Evolutionary conservation across 2,113 vertebrate genomes (phyloP), one percentile per base, ranked within the genome.

Genomic region (Melanerpes aurifrons): DNA sequence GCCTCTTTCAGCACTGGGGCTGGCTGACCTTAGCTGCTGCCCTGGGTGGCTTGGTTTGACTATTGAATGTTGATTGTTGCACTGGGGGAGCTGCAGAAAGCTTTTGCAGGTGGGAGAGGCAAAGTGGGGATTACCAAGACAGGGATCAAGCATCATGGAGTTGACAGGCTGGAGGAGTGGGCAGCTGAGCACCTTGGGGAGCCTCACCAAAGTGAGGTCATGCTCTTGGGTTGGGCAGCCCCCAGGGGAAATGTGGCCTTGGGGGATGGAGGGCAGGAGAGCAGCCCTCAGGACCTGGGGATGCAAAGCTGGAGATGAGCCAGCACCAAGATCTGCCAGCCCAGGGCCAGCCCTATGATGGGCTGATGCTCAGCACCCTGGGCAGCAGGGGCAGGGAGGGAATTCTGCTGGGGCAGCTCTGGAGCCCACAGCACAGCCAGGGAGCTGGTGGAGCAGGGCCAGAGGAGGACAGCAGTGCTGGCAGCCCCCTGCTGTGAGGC

Each of bases 191-290:
- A 56, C 19, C 10, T 79, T 15, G 1, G 7, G n/a, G 53, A 31
- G 18, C 24, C n/a, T 73, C 54, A n/a, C 0, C 28, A 7, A 59
- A 22, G n/a, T 53, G 22, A 53, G 24, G 53, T 53, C 50, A 17
- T 45, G 22, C 26, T 9, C 3, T 31, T n/a, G 35, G 15, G 12
- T 37, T 2, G 4, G 22, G n/a, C 74, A 62, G 1, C 7, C 35
- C 37, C 15, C 2, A 3, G 8, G 35, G 4, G 22, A 3, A 8
- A 17, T 6, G 3, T 25, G 16, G 66, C 6, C 29, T 15, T 15
- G 18, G 25, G 9, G 12, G 15, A 10, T 28, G 24, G 15, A 37
- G 15, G 9, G 35, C 32, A 35, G 21, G 20, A 35, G 58, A 59
- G 18, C 31, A 59, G 57, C 57, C 57, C 31, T n/a, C 31, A 59